Percentiles rank a stretch among this genome's conserved stretches.
phyloP scores from a whole-genome alignment of 2,797 vertebrate genomes.

The Cygnus olor region DNA sequence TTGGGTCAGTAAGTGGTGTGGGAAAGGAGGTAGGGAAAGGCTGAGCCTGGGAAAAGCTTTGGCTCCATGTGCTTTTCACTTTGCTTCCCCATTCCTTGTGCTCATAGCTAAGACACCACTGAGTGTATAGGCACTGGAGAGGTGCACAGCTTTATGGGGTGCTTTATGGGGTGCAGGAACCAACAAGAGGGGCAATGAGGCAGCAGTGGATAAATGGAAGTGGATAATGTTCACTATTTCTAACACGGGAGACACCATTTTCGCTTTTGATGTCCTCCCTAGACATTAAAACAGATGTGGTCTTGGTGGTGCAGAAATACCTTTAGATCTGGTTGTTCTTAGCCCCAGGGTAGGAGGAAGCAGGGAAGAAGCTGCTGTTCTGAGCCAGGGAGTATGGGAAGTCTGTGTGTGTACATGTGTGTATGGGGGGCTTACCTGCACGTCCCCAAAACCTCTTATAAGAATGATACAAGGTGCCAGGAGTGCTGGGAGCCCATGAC shows the following conservation, averaged over 20 bases:
- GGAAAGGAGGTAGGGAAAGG: not conserved
- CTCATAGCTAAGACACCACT: not conserved
- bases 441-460: not conserved
- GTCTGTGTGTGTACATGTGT: not conserved
- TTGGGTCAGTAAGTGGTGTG: not conserved
- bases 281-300: not conserved
- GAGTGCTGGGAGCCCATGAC: not conserved
- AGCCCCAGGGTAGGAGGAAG: not conserved
- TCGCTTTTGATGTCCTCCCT: not conserved
- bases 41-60: not conserved
- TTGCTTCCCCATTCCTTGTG: not conserved
- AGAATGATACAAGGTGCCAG: not conserved
- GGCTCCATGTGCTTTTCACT: not conserved
- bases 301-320: not conserved
- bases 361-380: not conserved
- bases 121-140: not conserved
- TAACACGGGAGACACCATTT: not conserved
- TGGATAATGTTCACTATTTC: not conserved
- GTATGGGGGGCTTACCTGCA: not conserved
- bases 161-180: not conserved
- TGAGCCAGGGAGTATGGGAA: not conserved
- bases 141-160: rapidly evolving
- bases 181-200: not conserved
- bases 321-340: not conserved
- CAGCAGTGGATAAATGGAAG: not conserved